Base-by-base conservation (phyloP, 2,888 invertebrate genomes). In the Keiferia lycopersicella region DNA sequence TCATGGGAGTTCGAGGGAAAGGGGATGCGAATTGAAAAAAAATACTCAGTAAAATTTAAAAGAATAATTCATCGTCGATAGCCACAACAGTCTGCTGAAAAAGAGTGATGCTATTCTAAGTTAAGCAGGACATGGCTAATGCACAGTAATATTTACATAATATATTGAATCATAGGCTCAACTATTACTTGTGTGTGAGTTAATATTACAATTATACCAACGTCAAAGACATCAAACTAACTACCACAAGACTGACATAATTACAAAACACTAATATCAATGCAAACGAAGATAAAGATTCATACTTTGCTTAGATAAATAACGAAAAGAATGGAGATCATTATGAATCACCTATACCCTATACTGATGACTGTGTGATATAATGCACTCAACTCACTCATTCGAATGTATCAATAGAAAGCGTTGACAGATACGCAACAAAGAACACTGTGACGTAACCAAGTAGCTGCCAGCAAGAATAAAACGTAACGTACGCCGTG, bases 371-470 rank as follows among this genome's bases (percentile, higher is more conserved):
- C 50, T 10, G 22, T 61, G 34, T 61, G 61, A 61, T 50, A 61
- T 61, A 61, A 61, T 50, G 61, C 61, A 61, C 50, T 61, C 50
- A 39, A 20, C 58, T 56, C 56, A 20, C 39, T 56, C 56, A 56
- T 34, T 56, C 48, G 61, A 61, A 61, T 50, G 50, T 48, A 63
- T 58, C 58, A 38, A 63, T 64, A 64, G 59, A 64, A 56, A 64
- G 59, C 45, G 62, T 53, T 62, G 62, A 62, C 51, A 62, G 59
- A 59, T 41, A 41, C 59, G 59, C 59, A 59, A 41, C 51, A 39
- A 50, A 61, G 51, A 18, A 60, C n/a, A 66, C 69, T 63, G 71
- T 77, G 77, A 75, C 72, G 76, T 75, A 74, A 77, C 70, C 68
- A 71, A 74, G 75, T 75, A 73, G 72, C 68, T 64, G 45, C n/a